A percentile compares a stretch with the other conserved stretches of the same genome.
phyloP scores from a whole-genome alignment of 2,113 vertebrate species.

The Ophthalmolycus amberensis region DNA sequence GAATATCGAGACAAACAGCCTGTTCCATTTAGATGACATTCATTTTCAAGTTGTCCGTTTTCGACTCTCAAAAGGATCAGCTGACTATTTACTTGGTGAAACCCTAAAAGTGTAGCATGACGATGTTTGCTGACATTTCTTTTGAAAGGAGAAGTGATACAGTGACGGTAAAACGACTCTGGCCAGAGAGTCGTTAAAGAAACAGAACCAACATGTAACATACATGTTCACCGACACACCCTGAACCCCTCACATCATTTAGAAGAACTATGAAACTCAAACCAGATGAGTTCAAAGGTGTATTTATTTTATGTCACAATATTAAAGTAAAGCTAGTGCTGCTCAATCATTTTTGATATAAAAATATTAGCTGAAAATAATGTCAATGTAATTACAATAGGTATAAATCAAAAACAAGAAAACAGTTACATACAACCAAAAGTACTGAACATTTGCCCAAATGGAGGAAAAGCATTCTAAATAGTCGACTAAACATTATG shows the following conservation, averaged over 20 bases:
- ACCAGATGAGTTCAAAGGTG: not conserved
- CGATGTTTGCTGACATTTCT: not conserved
- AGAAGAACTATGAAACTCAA: not conserved
- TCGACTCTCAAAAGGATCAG: not conserved
- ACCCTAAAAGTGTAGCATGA: not conserved
- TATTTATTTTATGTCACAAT: not conserved
- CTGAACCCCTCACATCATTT: not conserved
- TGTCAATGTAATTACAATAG: not conserved
- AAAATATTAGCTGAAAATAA: not conserved
- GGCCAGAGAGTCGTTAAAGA: not conserved
- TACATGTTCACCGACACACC: not conserved
- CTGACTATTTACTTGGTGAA: not conserved
- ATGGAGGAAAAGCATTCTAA: not conserved
- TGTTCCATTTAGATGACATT: not conserved
- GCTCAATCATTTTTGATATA: not conserved
- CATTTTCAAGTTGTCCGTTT: not conserved
- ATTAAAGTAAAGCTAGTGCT: too few relatives aligned
- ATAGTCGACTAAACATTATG: not conserved
- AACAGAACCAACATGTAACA: not conserved
- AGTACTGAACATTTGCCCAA: not conserved
- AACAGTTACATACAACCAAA: not conserved
- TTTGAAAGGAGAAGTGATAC: conserved; percentile 33
- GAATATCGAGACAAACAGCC: too few relatives aligned
- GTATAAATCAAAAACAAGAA: not conserved
- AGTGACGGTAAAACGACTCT: not conserved